These are phyloP conservation scores for Brenthis daphne DNA, from an alignment of 2,888 invertebrate species.

Conservation along the genomic window DNA sequence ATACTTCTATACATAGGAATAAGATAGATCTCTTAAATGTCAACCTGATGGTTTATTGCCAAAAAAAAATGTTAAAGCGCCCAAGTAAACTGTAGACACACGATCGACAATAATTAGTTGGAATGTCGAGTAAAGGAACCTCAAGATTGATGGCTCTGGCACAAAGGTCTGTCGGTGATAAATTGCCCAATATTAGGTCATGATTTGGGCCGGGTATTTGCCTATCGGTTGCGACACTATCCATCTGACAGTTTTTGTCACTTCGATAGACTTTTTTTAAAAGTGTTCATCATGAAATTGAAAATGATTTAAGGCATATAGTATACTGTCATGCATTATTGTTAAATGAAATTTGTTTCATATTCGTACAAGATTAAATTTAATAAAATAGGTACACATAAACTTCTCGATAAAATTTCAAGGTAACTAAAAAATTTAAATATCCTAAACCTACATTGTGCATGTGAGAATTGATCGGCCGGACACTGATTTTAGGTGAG, in stretches of 20 bases:
- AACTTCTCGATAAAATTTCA: background rate
- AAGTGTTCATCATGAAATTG: background rate
- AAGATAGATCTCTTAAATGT: background rate
- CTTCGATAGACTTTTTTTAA: background rate
- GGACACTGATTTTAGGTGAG: conserved; percentile 51
- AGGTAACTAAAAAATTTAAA: conserved; percentile 53
- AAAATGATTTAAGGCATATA: too few relatives aligned
- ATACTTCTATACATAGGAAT: background rate
- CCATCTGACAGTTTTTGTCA: conserved; percentile 55
- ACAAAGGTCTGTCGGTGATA: conserved; percentile 80
- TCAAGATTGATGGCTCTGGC: conserved; percentile 75
- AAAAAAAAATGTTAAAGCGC: conserved; percentile 60
- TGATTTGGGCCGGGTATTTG: conserved; percentile 76
- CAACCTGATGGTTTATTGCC: conserved; percentile 31
- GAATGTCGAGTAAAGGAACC: conserved; percentile 74
- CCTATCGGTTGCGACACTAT: conserved; percentile 59
- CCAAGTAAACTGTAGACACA: conserved; percentile 69
- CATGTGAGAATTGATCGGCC: conserved; percentile 69
- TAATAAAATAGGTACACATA: background rate
- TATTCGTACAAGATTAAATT: too few relatives aligned
- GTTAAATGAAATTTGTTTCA: too few relatives aligned
- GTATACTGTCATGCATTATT: too few relatives aligned
- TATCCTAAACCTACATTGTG: conserved; percentile 64
- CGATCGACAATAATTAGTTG: conserved; percentile 78
- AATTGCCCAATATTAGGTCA: conserved; percentile 79